Conservation (phyloP, 2,888 invertebrate genomes). For the Plebejus argus region DNA sequence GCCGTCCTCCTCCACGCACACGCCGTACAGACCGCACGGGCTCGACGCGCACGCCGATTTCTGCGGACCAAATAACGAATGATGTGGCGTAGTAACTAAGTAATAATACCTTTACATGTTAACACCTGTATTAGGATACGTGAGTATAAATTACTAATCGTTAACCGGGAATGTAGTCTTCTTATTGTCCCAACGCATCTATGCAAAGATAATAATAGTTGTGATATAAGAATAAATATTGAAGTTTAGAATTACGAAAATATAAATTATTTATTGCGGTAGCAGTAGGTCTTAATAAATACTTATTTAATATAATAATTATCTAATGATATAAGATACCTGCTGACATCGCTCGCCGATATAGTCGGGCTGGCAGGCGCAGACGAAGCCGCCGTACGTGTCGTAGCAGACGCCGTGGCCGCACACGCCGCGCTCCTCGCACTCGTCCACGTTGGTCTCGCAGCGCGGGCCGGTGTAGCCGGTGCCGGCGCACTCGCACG, state of each 20-base stretch:
- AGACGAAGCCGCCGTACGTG: constrained; percentile 89
- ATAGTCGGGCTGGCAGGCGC: constrained; percentile 89
- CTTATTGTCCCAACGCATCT: no score
- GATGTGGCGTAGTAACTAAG: no score
- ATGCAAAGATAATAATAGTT: no score
- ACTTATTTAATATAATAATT: no score
- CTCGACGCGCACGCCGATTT: constrained; percentile 84
- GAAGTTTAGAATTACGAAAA: no score
- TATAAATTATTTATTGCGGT: no score
- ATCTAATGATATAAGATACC: constrained; percentile 52
- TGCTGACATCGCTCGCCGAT: constrained; percentile 89
- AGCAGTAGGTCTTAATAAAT: no score
- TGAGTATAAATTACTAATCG: no score
- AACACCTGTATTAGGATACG: no score
- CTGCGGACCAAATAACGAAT: constrained; percentile 46
- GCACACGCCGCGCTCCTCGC: constrained; percentile 80
- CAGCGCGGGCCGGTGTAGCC: constrained; percentile 87
- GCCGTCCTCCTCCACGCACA: constrained; percentile 82
- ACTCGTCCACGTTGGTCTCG: constrained; percentile 90
- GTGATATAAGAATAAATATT: no score
- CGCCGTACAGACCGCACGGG: constrained; percentile 89
- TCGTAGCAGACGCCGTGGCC: constrained; percentile 90
- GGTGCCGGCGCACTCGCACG: constrained; percentile 88
- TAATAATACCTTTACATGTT: no score
- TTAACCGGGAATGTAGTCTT: no score